phyloP scores from a whole-genome alignment of 2,113 vertebrate genomes.

The Oncorhynchus clarkii region DNA sequence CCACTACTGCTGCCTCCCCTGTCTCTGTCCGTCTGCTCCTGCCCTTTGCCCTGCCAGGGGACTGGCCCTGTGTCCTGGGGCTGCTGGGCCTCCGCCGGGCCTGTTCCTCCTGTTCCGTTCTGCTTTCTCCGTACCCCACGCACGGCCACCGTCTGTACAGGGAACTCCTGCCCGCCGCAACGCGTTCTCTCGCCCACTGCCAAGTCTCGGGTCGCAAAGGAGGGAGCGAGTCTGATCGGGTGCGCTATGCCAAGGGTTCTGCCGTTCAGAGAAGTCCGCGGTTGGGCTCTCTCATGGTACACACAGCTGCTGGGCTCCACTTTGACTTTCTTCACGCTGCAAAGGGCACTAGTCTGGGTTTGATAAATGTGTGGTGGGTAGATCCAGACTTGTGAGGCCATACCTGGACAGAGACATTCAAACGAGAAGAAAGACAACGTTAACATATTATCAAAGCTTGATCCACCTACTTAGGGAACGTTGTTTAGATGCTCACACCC shows the following conservation, averaged over 20 bases:
- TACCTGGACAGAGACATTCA: conserved; percentile 78
- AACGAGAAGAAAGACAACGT: not conserved
- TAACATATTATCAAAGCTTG: too few relatives aligned
- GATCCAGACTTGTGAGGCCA: conserved; percentile 99
- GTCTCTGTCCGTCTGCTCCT: conserved; percentile 64
- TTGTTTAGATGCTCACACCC: too few relatives aligned
- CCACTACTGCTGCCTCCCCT: conserved; percentile 75
- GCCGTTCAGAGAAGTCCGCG: conserved; percentile 90
- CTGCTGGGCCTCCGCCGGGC: conserved; percentile 47
- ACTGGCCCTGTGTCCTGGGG: conserved; percentile 52
- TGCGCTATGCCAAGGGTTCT: conserved; percentile 88
- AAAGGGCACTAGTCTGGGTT: conserved; percentile 99
- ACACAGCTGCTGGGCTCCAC: conserved; percentile 95
- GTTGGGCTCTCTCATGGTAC: conserved; percentile 93
- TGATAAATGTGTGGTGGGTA: conserved; percentile 99
- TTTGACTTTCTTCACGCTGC: conserved; percentile 99
- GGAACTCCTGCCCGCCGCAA: conserved; percentile 77
- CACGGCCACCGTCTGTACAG: conserved; percentile 87
- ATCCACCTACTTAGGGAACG: too few relatives aligned
- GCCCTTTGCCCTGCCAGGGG: conserved; percentile 59
- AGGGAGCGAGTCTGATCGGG: conserved; percentile 79
- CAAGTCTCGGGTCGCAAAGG: conserved; percentile 86
- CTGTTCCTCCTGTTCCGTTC: conserved; percentile 47
- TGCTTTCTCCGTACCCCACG: conserved; percentile 84
- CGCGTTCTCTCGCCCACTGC: conserved; percentile 55